Percentiles rank a stretch among this genome's conserved stretches.
phyloP scores from a whole-genome alignment of 2,888 invertebrate species.

The Oscheius sp. region DNA sequence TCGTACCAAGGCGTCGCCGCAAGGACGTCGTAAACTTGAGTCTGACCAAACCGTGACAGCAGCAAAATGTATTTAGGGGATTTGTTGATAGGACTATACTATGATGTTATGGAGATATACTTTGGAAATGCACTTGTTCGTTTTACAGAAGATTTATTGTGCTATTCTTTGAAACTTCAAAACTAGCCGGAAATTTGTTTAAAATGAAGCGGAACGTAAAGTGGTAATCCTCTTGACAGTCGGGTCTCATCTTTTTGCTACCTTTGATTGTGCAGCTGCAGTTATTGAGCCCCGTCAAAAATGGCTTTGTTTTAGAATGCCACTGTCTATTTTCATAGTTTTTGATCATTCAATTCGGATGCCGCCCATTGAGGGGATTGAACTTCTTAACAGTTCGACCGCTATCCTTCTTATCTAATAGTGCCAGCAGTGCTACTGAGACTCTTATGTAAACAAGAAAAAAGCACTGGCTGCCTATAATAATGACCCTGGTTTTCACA shows the following conservation, averaged over 20 bases:
- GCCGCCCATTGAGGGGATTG: neutral
- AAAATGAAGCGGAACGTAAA: slow-evolving; percentile 5
- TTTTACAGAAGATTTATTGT: too few relatives aligned
- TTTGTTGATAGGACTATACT: too few relatives aligned
- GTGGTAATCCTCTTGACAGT: slow-evolving; percentile 17
- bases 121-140: too few relatives aligned
- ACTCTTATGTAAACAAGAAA: slow-evolving; percentile 20
- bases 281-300: slow-evolving; percentile 21
- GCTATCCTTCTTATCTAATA: neutral
- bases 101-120: too few relatives aligned
- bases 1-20: slow-evolving; percentile 12
- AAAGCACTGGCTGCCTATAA: slow-evolving; percentile 17
- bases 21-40: slow-evolving; percentile 26
- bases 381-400: slow-evolving; percentile 24
- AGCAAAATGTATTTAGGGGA: neutral
- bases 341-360: slow-evolving; percentile 10
- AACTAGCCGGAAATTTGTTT: neutral
- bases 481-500: neutral
- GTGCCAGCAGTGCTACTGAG: slow-evolving; percentile 15
- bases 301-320: slow-evolving; percentile 19
- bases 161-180: too few relatives aligned
- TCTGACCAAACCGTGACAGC: neutral
- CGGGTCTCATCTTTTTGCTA: slow-evolving; percentile 13
- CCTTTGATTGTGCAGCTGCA: slow-evolving; percentile 19
- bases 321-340: slow-evolving; percentile 1